Conservation (phyloP, 2,113 vertebrate species). For the Chloropsis cyanopogon region DNA sequence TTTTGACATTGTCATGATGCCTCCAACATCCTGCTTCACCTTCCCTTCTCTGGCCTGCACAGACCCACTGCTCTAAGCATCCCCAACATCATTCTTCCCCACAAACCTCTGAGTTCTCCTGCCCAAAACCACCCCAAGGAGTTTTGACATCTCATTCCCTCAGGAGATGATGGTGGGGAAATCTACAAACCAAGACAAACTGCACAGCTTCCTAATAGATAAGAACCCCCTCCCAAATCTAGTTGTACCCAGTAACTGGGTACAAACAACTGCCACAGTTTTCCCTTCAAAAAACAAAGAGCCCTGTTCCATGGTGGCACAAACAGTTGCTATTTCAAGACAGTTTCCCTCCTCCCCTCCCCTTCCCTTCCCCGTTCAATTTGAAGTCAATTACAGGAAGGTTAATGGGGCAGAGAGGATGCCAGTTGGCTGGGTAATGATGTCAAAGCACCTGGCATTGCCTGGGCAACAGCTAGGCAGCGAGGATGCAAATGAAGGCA, state of each 20-base stretch:
- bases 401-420: conserved; percentile 63
- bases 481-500: conserved; percentile 7
- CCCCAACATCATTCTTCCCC: not conserved
- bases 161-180: not conserved
- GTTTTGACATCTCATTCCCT: not conserved
- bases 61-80: not conserved
- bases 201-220: not conserved
- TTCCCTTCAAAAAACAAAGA: not conserved
- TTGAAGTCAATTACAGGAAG: conserved; percentile 22
- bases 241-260: not conserved
- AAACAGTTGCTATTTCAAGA: not conserved
- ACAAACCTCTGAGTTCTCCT: not conserved
- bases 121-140: not conserved
- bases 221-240: not conserved
- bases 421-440: conserved; percentile 42
- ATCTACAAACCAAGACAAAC: not conserved
- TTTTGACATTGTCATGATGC: not conserved
- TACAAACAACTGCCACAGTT: not conserved
- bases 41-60: not conserved
- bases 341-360: not conserved
- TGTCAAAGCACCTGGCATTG: conserved; percentile 62
- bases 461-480: conserved; percentile 59
- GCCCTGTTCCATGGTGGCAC: not conserved
- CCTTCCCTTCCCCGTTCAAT: not conserved
- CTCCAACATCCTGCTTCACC: not conserved